A percentile compares a stretch with the other conserved stretches of the same genome.
Evolutionary conservation across 2,888 invertebrate species (phyloP).

Genomic region (Boloria euphrosyne): DNA sequence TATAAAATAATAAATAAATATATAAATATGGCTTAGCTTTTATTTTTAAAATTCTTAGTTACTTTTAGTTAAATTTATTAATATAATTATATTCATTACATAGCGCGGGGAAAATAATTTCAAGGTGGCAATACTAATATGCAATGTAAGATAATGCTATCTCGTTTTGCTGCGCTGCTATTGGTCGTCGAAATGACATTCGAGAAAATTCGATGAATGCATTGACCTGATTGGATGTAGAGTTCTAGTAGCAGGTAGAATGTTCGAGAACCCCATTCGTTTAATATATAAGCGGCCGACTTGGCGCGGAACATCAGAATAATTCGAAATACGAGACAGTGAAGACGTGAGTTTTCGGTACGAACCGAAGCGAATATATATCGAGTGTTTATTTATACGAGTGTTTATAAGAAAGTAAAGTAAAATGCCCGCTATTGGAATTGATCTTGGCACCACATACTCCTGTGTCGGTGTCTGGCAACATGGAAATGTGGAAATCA

Average conservation of each 20-base stretch:
- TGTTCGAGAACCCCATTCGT: slow-evolving; percentile 56
- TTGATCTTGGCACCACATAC: slow-evolving; percentile 82
- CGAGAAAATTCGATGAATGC: slow-evolving; percentile 52
- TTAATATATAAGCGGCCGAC: slow-evolving; percentile 54
- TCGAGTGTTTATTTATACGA: slow-evolving; percentile 35
- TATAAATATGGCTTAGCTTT: too few species aligned
- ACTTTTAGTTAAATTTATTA: too few species aligned
- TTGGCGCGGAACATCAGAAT: slow-evolving; percentile 60
- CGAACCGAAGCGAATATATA: slow-evolving; percentile 51
- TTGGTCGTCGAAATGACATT: slow-evolving; percentile 50
- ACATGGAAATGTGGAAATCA: slow-evolving; percentile 89
- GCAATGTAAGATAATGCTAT: slow-evolving; percentile 26
- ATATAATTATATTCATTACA: too few species aligned
- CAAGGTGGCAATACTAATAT: background rate
- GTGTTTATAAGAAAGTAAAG: slow-evolving; percentile 39
- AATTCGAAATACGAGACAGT: slow-evolving; percentile 64
- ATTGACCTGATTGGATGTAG: slow-evolving; percentile 51
- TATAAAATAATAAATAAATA: too few species aligned
- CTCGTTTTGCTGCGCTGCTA: slow-evolving; percentile 45
- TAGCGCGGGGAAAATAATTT: too few species aligned
- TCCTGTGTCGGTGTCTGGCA: slow-evolving; percentile 80
- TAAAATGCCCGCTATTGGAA: slow-evolving; percentile 80
- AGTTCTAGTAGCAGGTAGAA: slow-evolving; percentile 50
- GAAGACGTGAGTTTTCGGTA: slow-evolving; percentile 55
- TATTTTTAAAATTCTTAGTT: too few species aligned